Evolutionary conservation across 2,113 vertebrate species (phyloP).

Genomic region (Phylloscopus trochiloides): DNA sequence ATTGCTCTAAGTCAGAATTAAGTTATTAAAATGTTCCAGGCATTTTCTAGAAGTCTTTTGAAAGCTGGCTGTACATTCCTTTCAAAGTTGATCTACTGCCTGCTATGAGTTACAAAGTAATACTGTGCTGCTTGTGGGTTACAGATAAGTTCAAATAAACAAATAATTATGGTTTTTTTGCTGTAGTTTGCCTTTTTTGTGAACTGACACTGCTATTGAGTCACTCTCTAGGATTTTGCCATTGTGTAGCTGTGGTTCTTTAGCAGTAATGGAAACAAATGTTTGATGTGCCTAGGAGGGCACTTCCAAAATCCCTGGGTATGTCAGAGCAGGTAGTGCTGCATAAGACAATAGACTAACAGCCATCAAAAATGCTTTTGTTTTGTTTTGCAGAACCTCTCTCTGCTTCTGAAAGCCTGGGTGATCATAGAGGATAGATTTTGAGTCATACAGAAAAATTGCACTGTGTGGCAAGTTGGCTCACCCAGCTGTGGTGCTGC

Average conservation of each 20-base stretch:
- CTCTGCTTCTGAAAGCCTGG: neutral
- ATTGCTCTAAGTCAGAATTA: slow-evolving; percentile 61
- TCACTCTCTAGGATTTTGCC: slow-evolving; percentile 47
- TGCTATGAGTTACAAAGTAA: slow-evolving; percentile 8
- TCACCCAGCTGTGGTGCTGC: neutral
- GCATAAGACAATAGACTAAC: neutral
- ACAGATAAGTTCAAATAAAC: slow-evolving; percentile 3
- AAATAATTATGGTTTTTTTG: neutral
- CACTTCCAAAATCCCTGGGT: slow-evolving; percentile 4
- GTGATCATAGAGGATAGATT: neutral
- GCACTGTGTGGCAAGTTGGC: neutral
- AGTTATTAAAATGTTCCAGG: slow-evolving; percentile 57
- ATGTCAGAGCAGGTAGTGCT: neutral
- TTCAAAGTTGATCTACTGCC: slow-evolving; percentile 34
- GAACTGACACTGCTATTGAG: slow-evolving; percentile 1
- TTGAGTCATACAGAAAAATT: neutral
- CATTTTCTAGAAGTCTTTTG: slow-evolving; percentile 46
- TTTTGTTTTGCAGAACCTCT: neutral
- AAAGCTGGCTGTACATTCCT: slow-evolving; percentile 55
- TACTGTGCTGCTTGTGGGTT: neutral
- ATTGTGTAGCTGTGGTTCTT: neutral
- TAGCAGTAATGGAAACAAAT: slow-evolving; percentile 11
- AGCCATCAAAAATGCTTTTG: neutral
- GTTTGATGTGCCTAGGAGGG: neutral
- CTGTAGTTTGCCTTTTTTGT: slow-evolving; percentile 47